A percentile compares a stretch with the other conserved stretches of the same genome.
phyloP scores from a whole-genome alignment of 2,888 invertebrate genomes.

The Drosophila nr. fundita region DNA sequence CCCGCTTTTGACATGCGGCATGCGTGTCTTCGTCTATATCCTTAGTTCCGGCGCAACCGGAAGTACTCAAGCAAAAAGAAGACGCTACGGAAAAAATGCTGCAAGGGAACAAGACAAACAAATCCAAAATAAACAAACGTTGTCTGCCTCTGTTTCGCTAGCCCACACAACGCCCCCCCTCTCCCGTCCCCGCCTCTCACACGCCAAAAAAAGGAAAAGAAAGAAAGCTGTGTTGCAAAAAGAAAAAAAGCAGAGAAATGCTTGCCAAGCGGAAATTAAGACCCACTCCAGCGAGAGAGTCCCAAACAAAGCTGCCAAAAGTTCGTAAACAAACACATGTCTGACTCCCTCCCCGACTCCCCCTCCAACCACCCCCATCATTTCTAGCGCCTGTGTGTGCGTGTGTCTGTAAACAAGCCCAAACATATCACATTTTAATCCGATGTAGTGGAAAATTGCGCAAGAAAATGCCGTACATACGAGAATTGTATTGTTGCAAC shows the following conservation, averaged over 20 bases:
- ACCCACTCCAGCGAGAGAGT: slow-evolving; percentile 64
- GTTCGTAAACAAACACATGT: slow-evolving; percentile 78
- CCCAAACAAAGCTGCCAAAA: slow-evolving; percentile 73
- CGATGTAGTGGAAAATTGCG: slow-evolving; percentile 78
- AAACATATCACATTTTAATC: slow-evolving; percentile 81
- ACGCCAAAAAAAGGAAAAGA: not conserved
- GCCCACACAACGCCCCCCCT: not conserved
- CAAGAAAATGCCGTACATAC: slow-evolving; percentile 53
- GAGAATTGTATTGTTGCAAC: slow-evolving; percentile 60
- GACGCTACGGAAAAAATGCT: slow-evolving; percentile 30
- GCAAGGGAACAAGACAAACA: slow-evolving; percentile 69
- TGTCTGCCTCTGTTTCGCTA: slow-evolving; percentile 28
- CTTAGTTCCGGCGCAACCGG: slow-evolving; percentile 71
- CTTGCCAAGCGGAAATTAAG: slow-evolving; percentile 81
- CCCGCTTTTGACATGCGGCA: slow-evolving; percentile 37
- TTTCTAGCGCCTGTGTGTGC: slow-evolving; percentile 2
- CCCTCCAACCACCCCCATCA: not conserved
- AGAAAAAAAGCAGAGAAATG: slow-evolving; percentile 58
- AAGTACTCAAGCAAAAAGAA: slow-evolving; percentile 73
- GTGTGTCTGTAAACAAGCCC: slow-evolving; percentile 74
- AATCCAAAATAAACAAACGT: slow-evolving; percentile 79
- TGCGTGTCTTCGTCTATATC: slow-evolving; percentile 44
- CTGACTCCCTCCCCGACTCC: slow-evolving; percentile 31
- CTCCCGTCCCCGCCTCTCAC: not conserved
- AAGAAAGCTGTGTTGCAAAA: slow-evolving; percentile 32